Conservation (phyloP, 2,888 invertebrate genomes). For the Eurytoma californica region DNA sequence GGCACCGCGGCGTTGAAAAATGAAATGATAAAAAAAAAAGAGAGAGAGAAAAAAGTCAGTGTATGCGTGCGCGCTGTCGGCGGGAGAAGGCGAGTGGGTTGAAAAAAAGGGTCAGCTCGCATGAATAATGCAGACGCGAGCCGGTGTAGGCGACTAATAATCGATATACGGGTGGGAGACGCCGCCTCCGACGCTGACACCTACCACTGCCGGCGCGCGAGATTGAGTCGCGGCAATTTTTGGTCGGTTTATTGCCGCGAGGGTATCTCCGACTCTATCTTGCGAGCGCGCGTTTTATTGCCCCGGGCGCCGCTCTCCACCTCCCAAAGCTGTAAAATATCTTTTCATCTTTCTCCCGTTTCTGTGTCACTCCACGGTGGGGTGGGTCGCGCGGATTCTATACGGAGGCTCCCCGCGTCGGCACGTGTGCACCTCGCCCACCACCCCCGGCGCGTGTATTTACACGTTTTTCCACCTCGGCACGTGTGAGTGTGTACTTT, state of each 20-base stretch:
- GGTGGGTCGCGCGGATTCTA: neutral
- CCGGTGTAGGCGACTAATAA: conserved; percentile 39
- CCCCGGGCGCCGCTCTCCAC: neutral
- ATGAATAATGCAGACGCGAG: conserved; percentile 49
- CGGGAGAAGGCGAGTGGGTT: neutral
- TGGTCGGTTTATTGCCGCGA: conserved; percentile 6
- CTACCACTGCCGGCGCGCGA: neutral
- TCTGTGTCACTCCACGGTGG: neutral
- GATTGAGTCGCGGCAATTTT: conserved; percentile 15
- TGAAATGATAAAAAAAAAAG: too few relatives aligned
- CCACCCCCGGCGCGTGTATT: too few relatives aligned
- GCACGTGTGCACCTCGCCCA: neutral
- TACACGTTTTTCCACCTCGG: too few relatives aligned
- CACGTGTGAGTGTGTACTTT: too few relatives aligned
- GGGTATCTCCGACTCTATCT: neutral
- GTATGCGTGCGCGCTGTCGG: too few relatives aligned
- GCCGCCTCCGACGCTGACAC: neutral
- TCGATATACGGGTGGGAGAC: conserved; percentile 33
- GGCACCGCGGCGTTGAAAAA: neutral
- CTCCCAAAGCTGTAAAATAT: conserved; percentile 30
- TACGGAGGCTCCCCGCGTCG: neutral
- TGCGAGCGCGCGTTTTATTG: conserved; percentile 21
- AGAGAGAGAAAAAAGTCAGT: too few relatives aligned
- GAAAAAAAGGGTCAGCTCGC: conserved; percentile 3
- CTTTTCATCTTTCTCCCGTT: conserved; percentile 1